Evolutionary conservation across 2,797 vertebrate genomes (phyloP).

Genomic region (Notolepis coatsorum): DNA sequence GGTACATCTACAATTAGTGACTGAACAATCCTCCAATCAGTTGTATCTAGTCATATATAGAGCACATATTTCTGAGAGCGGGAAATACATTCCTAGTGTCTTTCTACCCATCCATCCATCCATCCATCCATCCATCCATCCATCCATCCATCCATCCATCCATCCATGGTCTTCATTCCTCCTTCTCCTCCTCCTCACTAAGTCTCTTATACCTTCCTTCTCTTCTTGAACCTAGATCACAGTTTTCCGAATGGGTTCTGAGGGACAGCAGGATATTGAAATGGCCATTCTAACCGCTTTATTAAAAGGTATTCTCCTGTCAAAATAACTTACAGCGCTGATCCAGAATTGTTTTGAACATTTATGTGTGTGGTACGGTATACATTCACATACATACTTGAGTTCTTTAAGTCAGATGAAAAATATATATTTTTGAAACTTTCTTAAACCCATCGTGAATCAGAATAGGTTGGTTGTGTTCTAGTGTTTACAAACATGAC

Average conservation of each 20-base stretch:
- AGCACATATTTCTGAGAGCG: not conserved
- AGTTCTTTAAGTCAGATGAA: too few species aligned
- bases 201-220: not conserved
- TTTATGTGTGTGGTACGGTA: too few species aligned
- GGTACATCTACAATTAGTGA: too few species aligned
- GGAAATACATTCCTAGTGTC: slow-evolving; percentile 1
- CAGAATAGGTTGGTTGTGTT: too few species aligned
- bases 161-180: not conserved
- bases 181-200: not conserved
- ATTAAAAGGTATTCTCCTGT: slow-evolving; percentile 88
- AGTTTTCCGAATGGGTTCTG: slow-evolving; percentile 97
- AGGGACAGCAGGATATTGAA: slow-evolving; percentile 96
- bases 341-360: too few species aligned
- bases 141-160: slow-evolving; percentile 12
- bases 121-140: not conserved
- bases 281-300: slow-evolving; percentile 98
- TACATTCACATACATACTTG: too few species aligned
- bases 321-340: too few species aligned
- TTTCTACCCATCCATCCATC: not conserved
- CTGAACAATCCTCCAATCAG: not conserved
- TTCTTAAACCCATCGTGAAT: too few species aligned
- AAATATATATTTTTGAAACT: too few species aligned
- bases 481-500: too few species aligned
- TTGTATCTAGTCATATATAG: not conserved
- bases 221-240: slow-evolving; percentile 85